phyloP scores from a whole-genome alignment of 2,797 vertebrate species.

The Malurus leucopterus region DNA sequence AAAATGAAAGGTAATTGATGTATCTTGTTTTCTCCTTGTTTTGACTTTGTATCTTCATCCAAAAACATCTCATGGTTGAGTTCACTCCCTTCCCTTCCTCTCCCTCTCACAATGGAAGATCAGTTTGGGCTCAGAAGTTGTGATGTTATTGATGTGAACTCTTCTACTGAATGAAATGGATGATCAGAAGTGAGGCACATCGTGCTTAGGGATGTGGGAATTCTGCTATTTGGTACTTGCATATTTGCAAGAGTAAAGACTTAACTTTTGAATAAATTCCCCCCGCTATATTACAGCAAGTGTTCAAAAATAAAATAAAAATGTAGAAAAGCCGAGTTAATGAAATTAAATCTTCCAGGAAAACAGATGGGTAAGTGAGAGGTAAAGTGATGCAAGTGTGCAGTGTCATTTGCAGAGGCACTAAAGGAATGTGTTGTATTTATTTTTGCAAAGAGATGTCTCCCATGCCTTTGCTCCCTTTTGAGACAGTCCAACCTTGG shows the following conservation, averaged over 20 bases:
- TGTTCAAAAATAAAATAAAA: background rate
- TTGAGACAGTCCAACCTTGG: constrained; percentile 33
- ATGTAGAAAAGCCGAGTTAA: background rate
- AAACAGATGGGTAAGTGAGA: background rate
- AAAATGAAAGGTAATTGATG: background rate
- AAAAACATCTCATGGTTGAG: background rate
- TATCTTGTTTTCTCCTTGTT: background rate
- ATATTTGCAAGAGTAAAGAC: background rate
- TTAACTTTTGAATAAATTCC: background rate
- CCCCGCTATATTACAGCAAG: background rate
- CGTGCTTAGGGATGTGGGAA: background rate
- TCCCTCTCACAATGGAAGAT: background rate
- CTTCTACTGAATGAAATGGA: background rate
- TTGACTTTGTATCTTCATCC: background rate
- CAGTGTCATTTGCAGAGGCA: background rate
- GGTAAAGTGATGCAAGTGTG: background rate
- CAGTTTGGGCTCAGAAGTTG: background rate
- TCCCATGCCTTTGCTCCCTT: constrained; percentile 8
- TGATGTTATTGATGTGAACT: background rate
- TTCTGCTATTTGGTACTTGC: background rate
- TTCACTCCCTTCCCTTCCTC: background rate
- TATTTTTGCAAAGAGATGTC: background rate
- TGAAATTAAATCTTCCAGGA: background rate
- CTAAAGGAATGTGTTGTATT: background rate
- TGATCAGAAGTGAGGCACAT: background rate